Evolutionary conservation across 2,888 invertebrate genomes (phyloP).

Genomic region (Spodoptera picta): DNA sequence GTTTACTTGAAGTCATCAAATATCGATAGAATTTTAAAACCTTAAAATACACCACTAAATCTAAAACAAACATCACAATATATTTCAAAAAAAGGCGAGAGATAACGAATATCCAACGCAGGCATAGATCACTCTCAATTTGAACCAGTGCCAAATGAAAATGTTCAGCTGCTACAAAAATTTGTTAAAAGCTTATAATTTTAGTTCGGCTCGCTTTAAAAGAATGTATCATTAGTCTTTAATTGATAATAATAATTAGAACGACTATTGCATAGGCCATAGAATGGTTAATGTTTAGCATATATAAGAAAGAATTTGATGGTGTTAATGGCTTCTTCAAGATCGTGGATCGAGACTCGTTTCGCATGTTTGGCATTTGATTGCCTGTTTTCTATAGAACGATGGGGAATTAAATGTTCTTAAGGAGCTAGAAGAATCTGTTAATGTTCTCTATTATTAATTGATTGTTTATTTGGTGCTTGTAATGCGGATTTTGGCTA

Average conservation of each 20-base stretch:
- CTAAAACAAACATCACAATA: neutral
- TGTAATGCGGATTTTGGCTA: no score
- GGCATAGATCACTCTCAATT: conserved; percentile 10
- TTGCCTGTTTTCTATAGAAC: conserved; percentile 8
- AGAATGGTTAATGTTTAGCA: conserved; percentile 36
- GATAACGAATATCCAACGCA: neutral
- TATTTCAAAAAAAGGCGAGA: neutral
- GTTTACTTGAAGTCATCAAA: no score
- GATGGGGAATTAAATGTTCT: conserved; percentile 8
- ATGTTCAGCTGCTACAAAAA: conserved; percentile 22
- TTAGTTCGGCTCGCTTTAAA: conserved; percentile 15
- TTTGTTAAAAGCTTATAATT: conserved; percentile 40
- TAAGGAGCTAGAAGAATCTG: conserved; percentile 1
- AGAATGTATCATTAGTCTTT: conserved; percentile 39
- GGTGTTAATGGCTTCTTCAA: conserved; percentile 14
- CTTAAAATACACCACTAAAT: neutral
- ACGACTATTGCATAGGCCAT: conserved; percentile 13
- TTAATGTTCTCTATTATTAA: no score
- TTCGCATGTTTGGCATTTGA: conserved; percentile 28
- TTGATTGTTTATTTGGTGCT: no score
- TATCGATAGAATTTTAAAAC: neutral
- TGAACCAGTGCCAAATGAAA: conserved; percentile 44
- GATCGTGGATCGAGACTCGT: conserved; percentile 6
- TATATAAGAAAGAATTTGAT: conserved; percentile 29
- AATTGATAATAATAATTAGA: conserved; percentile 44